These are phyloP conservation scores for Cyphomyrus discorhynchus DNA, from an alignment of 2,113 vertebrate genomes.

Conservation along the genomic window DNA sequence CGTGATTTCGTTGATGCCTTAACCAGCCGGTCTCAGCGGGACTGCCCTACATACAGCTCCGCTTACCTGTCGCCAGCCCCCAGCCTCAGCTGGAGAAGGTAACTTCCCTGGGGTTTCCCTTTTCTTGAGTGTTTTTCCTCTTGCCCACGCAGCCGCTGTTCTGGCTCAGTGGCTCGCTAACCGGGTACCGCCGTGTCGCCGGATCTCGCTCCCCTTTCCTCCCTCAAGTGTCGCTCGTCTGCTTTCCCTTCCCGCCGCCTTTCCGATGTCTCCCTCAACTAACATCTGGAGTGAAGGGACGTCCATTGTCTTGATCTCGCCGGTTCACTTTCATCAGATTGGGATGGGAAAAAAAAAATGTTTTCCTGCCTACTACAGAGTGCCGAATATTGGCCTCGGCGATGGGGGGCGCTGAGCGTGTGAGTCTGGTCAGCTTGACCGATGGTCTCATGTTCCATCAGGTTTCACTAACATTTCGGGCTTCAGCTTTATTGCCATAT, in stretches of 20 bases:
- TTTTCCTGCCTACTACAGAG: not conserved
- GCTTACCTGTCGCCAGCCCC: conserved; percentile 67
- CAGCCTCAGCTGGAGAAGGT: conserved; percentile 68
- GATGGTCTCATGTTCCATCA: not conserved
- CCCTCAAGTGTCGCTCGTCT: not conserved
- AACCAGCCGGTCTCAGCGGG: conserved; percentile 54
- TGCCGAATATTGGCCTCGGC: not conserved
- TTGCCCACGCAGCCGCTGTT: not conserved
- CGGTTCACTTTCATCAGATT: not conserved
- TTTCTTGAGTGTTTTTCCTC: not conserved
- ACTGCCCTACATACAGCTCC: conserved; percentile 68
- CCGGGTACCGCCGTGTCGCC: not conserved
- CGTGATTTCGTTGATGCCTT: conserved; percentile 36
- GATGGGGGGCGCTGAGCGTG: not conserved
- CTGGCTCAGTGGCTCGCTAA: not conserved
- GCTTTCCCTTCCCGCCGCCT: not conserved
- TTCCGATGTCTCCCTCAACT: not conserved
- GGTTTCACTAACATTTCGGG: not conserved
- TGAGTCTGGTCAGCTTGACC: not conserved
- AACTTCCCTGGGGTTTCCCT: not conserved
- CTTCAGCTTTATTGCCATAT: not conserved
- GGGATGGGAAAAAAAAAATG: not conserved
- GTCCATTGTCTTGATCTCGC: not conserved
- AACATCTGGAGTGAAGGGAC: not conserved
- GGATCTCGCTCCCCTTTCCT: not conserved